Conservation (phyloP, 35 echinoderm and acorn worm species). For the Diadema setosum region DNA sequence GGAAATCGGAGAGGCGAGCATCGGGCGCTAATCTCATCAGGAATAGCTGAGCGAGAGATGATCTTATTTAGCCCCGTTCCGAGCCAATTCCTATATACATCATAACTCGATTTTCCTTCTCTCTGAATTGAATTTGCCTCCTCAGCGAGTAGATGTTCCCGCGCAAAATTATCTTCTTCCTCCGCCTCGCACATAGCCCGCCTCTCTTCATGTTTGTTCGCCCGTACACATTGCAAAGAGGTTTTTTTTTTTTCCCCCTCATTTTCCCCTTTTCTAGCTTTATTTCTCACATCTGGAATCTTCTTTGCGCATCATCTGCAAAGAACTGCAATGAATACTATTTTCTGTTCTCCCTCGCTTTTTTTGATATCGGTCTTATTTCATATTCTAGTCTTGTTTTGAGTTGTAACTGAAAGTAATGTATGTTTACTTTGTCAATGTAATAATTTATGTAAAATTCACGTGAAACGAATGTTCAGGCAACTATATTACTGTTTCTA, state of each 20-base stretch:
- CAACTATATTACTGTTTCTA: too few relatives aligned
- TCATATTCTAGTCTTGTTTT: too few relatives aligned
- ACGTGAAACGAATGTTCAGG: too few relatives aligned
- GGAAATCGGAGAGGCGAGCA: not conserved
- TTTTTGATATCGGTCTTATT: too few relatives aligned
- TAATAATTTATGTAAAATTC: too few relatives aligned
- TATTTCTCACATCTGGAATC: not conserved
- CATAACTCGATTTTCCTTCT: conserved; percentile 20
- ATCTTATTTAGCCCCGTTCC: not conserved
- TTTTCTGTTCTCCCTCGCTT: not conserved
- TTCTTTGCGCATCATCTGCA: not conserved
- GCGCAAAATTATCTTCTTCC: not conserved
- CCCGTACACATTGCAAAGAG: not conserved
- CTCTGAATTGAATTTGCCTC: not conserved
- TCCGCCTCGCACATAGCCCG: not conserved
- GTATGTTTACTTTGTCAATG: too few relatives aligned
- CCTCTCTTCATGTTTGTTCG: too few relatives aligned
- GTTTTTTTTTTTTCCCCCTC: not conserved
- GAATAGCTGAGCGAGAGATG: not conserved
- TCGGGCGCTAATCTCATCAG: not conserved
- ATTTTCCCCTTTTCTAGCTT: not conserved
- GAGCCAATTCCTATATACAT: conserved; percentile 24
- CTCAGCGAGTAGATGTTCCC: not conserved
- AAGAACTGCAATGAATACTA: not conserved
- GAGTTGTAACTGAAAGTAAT: too few relatives aligned